Evolutionary conservation across 1,140 invertebrate genomes (phyloP), one percentile per base, ranked within the genome.

Genomic region (Orius laevigatus): DNA sequence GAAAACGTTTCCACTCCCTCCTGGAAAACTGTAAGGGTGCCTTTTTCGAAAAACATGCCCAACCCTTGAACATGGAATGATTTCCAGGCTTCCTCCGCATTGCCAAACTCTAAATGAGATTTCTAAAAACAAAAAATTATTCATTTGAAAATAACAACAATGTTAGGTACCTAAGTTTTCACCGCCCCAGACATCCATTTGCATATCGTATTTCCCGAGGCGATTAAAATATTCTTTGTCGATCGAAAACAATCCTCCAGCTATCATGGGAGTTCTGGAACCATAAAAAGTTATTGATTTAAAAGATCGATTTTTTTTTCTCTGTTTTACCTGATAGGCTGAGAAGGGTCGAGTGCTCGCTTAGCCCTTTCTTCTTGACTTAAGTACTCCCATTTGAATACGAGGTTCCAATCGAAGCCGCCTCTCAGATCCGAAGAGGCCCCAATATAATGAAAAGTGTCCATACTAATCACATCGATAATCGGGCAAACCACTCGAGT

Each of bases 391-490:
- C 90, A 95, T 68, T 94, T 88, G 59, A 81, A 81, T 39, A 93
- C 92, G 25, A 97, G 70, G 68, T 94, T 96, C 93, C 93, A 98
- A 67, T 97, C 92, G 66, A 98, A 98, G 11, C 91, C 91, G 45
- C 90, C 84, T 51, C 89, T 74, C 25, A 93, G 68, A 66, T 93
- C 84, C 5, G 89, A 81, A 20, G 84, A 91, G 10, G 85, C 89
- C 5, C 84, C 88, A 49, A 95, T 91, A 65, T 94, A 98, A 66
- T 93, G 84, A 62, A 97, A 96, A n/a, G 83, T 90, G 60, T 95
- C 90, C 81, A 96, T 95, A 65, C 88, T 91, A 53, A 98, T 96
- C 8, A 96, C 92, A 65, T 98, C 93, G 57, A 98, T 97, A 8
- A 97, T 87, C 1, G 90, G 90, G 57, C 88, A 92, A 4, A 93